phyloP scores from a whole-genome alignment of 1,140 invertebrate genomes.

The Drosophila miranda region DNA sequence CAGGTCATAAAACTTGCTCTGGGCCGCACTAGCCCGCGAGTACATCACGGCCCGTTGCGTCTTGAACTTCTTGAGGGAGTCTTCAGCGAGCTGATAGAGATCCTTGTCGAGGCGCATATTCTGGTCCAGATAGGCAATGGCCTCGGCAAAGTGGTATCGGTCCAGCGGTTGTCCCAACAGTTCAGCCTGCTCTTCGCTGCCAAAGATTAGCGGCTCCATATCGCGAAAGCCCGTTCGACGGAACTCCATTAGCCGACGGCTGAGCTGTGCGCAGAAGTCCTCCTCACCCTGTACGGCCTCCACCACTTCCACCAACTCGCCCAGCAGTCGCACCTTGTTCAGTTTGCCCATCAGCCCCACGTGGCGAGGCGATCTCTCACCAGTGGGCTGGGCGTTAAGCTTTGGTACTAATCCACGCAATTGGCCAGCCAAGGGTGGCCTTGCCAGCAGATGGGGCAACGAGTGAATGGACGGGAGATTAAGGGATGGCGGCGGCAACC shows the following conservation, averaged over 20 bases:
- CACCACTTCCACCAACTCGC: constrained; percentile 7
- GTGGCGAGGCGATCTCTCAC: no score
- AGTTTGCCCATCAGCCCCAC: not conserved
- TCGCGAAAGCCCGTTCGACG: constrained; percentile 1
- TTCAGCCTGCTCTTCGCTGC: not conserved
- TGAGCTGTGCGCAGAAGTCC: not conserved
- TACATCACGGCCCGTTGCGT: not conserved
- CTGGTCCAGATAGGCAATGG: constrained; percentile 1
- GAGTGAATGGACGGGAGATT: no score
- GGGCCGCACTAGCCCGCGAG: not conserved
- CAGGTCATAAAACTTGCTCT: constrained; percentile 4
- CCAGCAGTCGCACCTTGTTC: constrained; percentile 3
- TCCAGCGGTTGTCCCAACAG: not conserved
- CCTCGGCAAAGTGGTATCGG: constrained; percentile 7
- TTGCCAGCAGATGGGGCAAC: no score
- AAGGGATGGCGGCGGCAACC: no score
- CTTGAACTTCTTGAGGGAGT: not conserved
- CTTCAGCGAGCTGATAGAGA: constrained; percentile 4
- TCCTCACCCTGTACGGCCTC: constrained; percentile 6
- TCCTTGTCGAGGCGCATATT: constrained; percentile 1
- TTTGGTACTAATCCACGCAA: not conserved
- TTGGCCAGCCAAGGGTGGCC: no score
- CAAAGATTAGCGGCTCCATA: not conserved
- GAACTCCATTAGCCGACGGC: not conserved
- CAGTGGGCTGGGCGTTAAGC: not conserved